Conservation (phyloP, 2,888 invertebrate genomes). For the Tiliacea aurago region DNA sequence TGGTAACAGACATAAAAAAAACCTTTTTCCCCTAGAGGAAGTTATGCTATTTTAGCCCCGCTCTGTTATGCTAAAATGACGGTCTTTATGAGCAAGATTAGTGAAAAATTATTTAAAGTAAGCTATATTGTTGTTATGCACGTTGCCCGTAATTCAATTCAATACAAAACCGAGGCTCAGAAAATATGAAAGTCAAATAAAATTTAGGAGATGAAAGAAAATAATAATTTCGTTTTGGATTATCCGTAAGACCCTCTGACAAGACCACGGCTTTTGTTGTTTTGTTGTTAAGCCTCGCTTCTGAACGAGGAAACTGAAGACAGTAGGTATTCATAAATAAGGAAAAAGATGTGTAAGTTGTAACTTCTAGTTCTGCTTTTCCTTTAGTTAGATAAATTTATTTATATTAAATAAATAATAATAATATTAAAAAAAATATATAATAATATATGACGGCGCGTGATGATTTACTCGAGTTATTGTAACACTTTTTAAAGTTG, state of each 20-base stretch:
- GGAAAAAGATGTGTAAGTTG: neutral
- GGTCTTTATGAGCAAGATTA: too few species aligned
- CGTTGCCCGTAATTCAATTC: slow-evolving; percentile 4
- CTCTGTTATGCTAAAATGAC: too few species aligned
- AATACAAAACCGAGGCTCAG: slow-evolving; percentile 2
- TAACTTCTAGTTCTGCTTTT: neutral
- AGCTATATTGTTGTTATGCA: neutral
- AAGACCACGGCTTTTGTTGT: slow-evolving; percentile 21
- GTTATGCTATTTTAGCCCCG: too few species aligned
- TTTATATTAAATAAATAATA: too few species aligned
- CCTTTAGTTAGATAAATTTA: too few species aligned
- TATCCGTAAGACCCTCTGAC: slow-evolving; percentile 27
- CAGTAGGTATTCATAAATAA: neutral
- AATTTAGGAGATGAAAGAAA: slow-evolving; percentile 22
- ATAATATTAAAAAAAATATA: too few species aligned
- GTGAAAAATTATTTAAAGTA: too few species aligned
- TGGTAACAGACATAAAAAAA: too few species aligned
- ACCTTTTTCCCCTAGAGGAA: too few species aligned
- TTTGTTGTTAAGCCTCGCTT: slow-evolving; percentile 11
- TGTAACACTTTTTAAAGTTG: too few species aligned
- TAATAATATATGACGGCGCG: too few species aligned
- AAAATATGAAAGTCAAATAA: slow-evolving; percentile 22
- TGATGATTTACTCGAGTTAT: too few species aligned
- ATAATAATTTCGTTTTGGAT: slow-evolving; percentile 39
- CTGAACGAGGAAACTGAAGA: neutral